These are phyloP conservation scores for Mormyrops attenuatus DNA, from an alignment of 2,797 vertebrate genomes.

Conservation along the genomic window DNA sequence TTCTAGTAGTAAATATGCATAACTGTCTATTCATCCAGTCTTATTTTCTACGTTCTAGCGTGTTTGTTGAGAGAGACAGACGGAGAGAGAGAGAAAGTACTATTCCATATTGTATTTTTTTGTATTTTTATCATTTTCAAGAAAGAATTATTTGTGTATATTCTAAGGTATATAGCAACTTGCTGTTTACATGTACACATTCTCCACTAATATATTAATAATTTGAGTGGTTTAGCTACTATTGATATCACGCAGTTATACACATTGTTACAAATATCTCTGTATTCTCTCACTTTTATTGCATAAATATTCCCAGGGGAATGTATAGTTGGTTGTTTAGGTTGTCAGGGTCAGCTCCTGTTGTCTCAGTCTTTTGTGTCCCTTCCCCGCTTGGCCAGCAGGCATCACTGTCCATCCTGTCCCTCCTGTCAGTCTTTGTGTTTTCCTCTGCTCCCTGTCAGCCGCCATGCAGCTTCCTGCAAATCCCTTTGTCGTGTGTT, in stretches of 20 bases:
- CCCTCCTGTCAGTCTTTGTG: no score
- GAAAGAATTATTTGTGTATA: neutral
- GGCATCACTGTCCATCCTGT: no score
- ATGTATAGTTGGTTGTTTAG: neutral
- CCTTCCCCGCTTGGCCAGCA: no score
- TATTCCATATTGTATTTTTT: no score
- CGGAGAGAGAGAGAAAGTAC: neutral
- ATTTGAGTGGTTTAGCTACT: neutral
- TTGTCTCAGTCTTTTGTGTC: no score
- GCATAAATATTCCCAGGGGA: neutral
- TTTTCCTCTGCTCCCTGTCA: no score
- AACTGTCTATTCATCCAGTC: neutral
- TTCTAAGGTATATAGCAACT: neutral
- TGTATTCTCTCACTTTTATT: neutral
- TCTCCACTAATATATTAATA: neutral
- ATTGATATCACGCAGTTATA: neutral
- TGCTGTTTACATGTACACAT: neutral
- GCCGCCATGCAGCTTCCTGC: no score
- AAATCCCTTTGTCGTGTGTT: no score
- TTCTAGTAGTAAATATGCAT: neutral
- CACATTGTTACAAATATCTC: neutral
- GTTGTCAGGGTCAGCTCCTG: no score
- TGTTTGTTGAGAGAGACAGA: neutral
- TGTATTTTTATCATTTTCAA: neutral
- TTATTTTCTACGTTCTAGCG: neutral